Percentiles rank a stretch among this genome's conserved stretches.
Conservation (phyloP, 2,113 vertebrate species). For the Scytalopus superciliaris region DNA sequence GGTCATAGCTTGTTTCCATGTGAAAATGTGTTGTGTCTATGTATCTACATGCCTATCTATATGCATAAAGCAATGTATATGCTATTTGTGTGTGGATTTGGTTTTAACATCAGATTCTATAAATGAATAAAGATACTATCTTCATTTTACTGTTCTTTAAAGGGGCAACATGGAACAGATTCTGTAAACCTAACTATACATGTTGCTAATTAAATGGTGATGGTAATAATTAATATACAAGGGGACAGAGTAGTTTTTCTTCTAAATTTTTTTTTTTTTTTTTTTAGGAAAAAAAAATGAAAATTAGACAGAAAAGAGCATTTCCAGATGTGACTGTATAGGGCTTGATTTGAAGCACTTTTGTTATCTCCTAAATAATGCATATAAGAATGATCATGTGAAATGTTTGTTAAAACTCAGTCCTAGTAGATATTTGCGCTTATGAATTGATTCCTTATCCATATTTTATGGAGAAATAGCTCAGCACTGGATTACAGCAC, state of each 20-base stretch:
- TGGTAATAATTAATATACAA: constrained; percentile 60
- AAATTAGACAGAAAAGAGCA: constrained; percentile 55
- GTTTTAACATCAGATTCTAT: constrained; percentile 66
- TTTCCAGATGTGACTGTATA: constrained; percentile 69
- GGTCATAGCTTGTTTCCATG: constrained; percentile 51
- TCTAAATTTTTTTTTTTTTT: constrained; percentile 17
- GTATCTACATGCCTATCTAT: constrained; percentile 28
- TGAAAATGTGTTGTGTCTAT: constrained; percentile 22
- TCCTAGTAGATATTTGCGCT: constrained; percentile 20
- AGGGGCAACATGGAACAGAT: constrained; percentile 63
- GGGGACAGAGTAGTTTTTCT: constrained; percentile 23
- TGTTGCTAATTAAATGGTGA: constrained; percentile 74
- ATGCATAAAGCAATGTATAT: constrained; percentile 48
- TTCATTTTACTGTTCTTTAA: constrained; percentile 65
- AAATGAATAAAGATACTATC: constrained; percentile 68
- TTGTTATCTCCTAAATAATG: constrained; percentile 62
- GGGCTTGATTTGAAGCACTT: constrained; percentile 47
- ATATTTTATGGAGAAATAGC: constrained; percentile 48
- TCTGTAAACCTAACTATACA: constrained; percentile 68
- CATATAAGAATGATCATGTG: constrained; percentile 24
- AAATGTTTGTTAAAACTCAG: constrained; percentile 32
- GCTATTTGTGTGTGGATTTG: constrained; percentile 38
- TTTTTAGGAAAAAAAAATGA: neutral
- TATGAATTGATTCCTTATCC: constrained; percentile 56
- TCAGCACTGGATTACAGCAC: neutral